A percentile compares a stretch with the other conserved stretches of the same genome.
phyloP scores from a whole-genome alignment of 2,113 vertebrate genomes.

The Aviceda subcristata region DNA sequence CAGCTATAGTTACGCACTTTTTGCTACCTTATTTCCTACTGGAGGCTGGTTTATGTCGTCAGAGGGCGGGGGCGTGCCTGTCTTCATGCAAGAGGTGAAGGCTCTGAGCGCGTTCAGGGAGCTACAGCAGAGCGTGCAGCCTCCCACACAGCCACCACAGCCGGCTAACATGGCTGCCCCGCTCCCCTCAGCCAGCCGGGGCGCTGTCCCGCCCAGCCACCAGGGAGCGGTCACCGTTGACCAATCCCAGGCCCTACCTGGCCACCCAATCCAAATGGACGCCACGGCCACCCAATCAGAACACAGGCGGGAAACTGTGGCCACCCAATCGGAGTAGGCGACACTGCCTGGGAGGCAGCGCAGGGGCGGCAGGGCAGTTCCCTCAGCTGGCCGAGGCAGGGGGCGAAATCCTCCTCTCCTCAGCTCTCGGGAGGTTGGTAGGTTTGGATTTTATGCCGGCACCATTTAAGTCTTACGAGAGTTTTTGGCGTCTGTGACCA shows the following conservation, averaged over 20 bases:
- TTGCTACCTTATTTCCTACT: neutral
- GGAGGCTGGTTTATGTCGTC: neutral
- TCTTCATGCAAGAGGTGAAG: neutral
- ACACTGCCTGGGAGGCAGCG: rapidly evolving
- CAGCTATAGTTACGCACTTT: rapidly evolving
- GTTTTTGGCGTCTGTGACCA: neutral
- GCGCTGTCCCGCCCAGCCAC: rapidly evolving
- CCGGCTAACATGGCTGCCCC: neutral
- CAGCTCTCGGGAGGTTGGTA: neutral
- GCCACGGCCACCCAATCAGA: neutral
- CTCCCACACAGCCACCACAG: too few species aligned
- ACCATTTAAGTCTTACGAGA: neutral
- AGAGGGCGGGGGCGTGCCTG: rapidly evolving
- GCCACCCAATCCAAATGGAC: neutral
- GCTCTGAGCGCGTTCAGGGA: neutral
- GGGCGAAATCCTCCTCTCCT: neutral
- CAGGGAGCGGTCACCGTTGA: rapidly evolving
- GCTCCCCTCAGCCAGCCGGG: neutral
- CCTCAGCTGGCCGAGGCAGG: neutral
- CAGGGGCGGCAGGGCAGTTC: rapidly evolving
- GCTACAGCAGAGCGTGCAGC: too few species aligned
- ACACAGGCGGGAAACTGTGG: rapidly evolving
- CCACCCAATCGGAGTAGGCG: neutral
- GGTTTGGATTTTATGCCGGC: neutral
- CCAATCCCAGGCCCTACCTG: neutral